These are phyloP conservation scores for Dufourea novaeangliae DNA, from an alignment of 1,140 invertebrate species.

Conservation along the genomic window DNA sequence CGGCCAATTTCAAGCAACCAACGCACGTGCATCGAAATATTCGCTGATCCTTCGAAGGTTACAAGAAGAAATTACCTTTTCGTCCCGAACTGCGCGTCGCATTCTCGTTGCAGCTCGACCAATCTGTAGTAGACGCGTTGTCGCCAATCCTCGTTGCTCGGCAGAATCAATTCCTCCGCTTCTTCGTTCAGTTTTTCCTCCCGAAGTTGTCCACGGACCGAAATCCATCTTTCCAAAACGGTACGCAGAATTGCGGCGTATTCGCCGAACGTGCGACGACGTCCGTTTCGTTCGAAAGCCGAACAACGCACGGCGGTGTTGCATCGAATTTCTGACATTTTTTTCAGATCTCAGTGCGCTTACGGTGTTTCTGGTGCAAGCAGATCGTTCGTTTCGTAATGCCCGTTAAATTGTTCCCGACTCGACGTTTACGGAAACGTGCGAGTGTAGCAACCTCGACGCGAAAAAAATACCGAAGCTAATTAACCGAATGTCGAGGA, in stretches of 20 bases:
- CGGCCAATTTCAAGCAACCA: too few relatives aligned
- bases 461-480: too few relatives aligned
- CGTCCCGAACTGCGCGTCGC: slow-evolving; percentile 56
- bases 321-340: background rate
- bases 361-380: too few relatives aligned
- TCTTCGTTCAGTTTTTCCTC: slow-evolving; percentile 53
- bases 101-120: slow-evolving; percentile 86
- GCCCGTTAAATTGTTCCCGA: too few relatives aligned
- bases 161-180: slow-evolving; percentile 81
- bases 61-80: slow-evolving; percentile 20
- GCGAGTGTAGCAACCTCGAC: too few relatives aligned
- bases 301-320: too few relatives aligned
- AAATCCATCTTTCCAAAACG: slow-evolving; percentile 65
- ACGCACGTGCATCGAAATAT: too few relatives aligned
- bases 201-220: slow-evolving; percentile 30
- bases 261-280: slow-evolving; percentile 66
- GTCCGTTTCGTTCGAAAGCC: slow-evolving; percentile 53
- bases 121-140: slow-evolving; percentile 88
- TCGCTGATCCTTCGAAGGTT: too few relatives aligned
- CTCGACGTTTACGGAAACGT: too few relatives aligned
- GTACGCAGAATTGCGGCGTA: slow-evolving; percentile 74
- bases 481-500: too few relatives aligned
- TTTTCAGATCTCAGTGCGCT: too few relatives aligned
- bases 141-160: slow-evolving; percentile 88
- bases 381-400: too few relatives aligned